These are phyloP conservation scores for Hemistola chrysoprasaria DNA, from an alignment of 2,888 invertebrate genomes.

Conservation along the genomic window DNA sequence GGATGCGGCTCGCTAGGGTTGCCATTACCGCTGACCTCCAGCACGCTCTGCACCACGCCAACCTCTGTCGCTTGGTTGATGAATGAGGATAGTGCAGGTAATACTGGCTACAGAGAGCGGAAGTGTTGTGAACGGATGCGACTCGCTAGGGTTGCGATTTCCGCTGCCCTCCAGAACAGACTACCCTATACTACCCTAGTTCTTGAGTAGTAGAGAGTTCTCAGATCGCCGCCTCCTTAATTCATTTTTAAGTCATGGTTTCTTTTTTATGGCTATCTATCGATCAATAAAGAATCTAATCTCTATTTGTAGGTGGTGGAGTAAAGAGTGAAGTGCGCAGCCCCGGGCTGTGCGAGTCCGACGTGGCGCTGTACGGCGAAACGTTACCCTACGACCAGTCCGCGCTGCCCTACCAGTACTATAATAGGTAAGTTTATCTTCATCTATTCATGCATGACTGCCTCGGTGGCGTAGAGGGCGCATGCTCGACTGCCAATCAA, in stretches of 20 bases:
- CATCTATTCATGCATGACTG: too few species aligned
- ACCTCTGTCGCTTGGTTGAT: constrained; percentile 80
- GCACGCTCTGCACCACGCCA: constrained; percentile 68
- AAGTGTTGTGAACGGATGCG: constrained; percentile 72
- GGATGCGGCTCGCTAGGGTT: constrained; percentile 69
- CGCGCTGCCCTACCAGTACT: constrained; percentile 87
- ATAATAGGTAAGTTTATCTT: constrained; percentile 85
- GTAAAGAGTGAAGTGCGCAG: constrained; percentile 89
- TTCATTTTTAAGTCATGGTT: too few species aligned
- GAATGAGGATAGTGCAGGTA: constrained; percentile 80
- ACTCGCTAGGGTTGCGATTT: constrained; percentile 61
- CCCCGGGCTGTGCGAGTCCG: constrained; percentile 84
- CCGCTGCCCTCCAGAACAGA: constrained; percentile 68
- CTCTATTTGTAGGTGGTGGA: constrained; percentile 54
- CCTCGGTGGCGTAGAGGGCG: too few species aligned
- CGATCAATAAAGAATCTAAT: neutral
- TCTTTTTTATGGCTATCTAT: neutral
- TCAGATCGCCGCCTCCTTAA: too few species aligned
- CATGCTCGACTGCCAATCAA: too few species aligned
- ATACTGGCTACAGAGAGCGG: neutral
- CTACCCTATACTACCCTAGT: constrained; percentile 64
- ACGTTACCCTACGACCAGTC: constrained; percentile 79
- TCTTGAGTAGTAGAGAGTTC: too few species aligned
- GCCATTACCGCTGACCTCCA: constrained; percentile 67
- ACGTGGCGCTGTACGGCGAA: constrained; percentile 77